Base-by-base conservation (phyloP, 2,888 invertebrate genomes). In the Drosophila subsilvestris region DNA sequence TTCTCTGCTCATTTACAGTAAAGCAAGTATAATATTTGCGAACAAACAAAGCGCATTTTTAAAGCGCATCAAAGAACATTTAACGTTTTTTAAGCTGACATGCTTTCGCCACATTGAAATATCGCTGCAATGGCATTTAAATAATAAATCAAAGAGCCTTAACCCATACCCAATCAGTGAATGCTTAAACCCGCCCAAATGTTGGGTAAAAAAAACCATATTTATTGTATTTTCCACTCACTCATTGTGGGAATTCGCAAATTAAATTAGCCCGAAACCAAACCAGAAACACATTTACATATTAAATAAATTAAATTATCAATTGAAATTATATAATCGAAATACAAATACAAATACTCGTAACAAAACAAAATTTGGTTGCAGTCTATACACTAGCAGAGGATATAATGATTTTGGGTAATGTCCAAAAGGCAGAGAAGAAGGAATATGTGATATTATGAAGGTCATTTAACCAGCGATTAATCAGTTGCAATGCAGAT, bases 261-360 rank as follows among this genome's bases (percentile, higher is more conserved):
- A 75, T 69, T 70, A 54, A 72, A 61, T 75, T 71, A 69, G 61
- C 55, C 59, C 61, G n/a, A 45, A 7, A 37, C 53, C 44, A 62
- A 56, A 59, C 12, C 32, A 12, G 57, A 60, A 57, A 8, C 29
- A 3, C 43, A 68, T 75, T 65, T 70, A 54, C 70, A 74, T 74
- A 49, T 67, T 54, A 59, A 56, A 48, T 43, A 67, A 74, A 74
- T 54, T 53, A 51, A 59, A 74, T 65, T 74, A 72, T 56, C 74
- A 59, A 74, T 76, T 72, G 29, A 43, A 62, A 75, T 37, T 7
- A 3, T 37, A 68, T 66, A 73, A 75, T 73, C 65, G 61, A 42
- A 84, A 72, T 67, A 59, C 66, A 32, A 71, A 75, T 55, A 14
- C 14, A 37, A 37, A n/a, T 37, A n/a, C n/a, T 37, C 14, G 14